These are phyloP conservation scores for Crocuta crocuta DNA, from an alignment of 2,113 vertebrate species.

Conservation along the genomic window DNA sequence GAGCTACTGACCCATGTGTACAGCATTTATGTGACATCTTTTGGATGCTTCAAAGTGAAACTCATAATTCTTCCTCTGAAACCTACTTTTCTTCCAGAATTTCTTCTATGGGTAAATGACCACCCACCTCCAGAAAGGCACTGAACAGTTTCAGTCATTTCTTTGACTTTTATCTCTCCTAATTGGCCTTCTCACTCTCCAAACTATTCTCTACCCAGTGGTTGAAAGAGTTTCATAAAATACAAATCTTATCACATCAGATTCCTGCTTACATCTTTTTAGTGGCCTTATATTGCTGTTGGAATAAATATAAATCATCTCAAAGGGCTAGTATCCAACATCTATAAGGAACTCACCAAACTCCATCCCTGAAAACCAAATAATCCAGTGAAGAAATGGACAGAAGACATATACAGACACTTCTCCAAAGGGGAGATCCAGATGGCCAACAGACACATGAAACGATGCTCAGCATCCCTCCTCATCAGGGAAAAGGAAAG, in stretches of 20 bases:
- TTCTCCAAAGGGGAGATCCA: too few species aligned
- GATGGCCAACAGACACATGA: too few species aligned
- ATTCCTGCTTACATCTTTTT: constrained; percentile 39
- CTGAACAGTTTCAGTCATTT: background rate
- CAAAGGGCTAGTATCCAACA: background rate
- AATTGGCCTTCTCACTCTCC: background rate
- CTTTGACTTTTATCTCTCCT: background rate
- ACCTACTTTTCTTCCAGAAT: constrained; percentile 2
- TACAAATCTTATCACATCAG: background rate
- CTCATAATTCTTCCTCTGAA: background rate
- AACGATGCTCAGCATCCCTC: too few species aligned
- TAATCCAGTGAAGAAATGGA: too few species aligned
- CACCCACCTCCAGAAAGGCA: background rate
- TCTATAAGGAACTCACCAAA: too few species aligned
- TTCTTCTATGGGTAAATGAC: constrained; percentile 37
- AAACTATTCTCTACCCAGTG: background rate
- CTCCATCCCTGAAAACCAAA: too few species aligned
- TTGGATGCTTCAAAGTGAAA: constrained; percentile 37
- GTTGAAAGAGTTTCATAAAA: constrained; percentile 17
- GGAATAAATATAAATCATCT: constrained; percentile 44
- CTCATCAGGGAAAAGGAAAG: too few species aligned
- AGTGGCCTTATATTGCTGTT: constrained; percentile 7
- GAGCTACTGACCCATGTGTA: background rate
- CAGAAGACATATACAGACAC: too few species aligned
- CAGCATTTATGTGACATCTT: background rate